phyloP scores from a whole-genome alignment of 2,797 vertebrate genomes.

The Sebastolobus altivelis region DNA sequence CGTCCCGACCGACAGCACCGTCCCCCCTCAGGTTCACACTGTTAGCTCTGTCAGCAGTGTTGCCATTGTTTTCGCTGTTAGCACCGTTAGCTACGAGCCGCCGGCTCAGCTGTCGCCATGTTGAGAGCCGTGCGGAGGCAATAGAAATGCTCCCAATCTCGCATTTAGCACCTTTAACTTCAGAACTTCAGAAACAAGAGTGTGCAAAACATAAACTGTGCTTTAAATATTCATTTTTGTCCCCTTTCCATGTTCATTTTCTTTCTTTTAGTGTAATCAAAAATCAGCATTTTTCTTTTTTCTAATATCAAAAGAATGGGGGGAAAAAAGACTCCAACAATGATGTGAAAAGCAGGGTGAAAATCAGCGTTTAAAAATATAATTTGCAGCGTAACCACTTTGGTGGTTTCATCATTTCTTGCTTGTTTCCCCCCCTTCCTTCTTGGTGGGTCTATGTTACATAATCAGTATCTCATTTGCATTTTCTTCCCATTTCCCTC shows the following conservation, averaged over 20 bases:
- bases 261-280: neutral
- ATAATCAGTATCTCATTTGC: slow-evolving; percentile 67
- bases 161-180: too few relatives aligned
- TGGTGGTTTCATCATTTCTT: slow-evolving; percentile 32
- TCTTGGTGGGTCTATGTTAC: slow-evolving; percentile 36
- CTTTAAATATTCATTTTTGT: neutral
- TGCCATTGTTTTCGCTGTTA: too few relatives aligned
- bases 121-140: too few relatives aligned
- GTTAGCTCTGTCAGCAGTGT: too few relatives aligned
- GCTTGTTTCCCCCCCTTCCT: slow-evolving; percentile 5
- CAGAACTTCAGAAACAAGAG: neutral
- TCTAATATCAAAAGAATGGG: neutral
- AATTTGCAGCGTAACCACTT: slow-evolving; percentile 17
- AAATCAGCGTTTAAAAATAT: slow-evolving; percentile 11
- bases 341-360: neutral
- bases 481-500: slow-evolving; percentile 47
- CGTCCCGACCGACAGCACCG: too few relatives aligned
- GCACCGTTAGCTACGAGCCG: too few relatives aligned
- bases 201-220: neutral
- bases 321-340: neutral
- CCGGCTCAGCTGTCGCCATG: too few relatives aligned
- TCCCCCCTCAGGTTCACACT: too few relatives aligned
- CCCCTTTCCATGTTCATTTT: neutral
- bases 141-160: too few relatives aligned
- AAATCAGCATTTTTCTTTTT: neutral